These are phyloP conservation scores for Sympetrum striolatum DNA, from an alignment of 2,888 invertebrate species.

Conservation along the genomic window DNA sequence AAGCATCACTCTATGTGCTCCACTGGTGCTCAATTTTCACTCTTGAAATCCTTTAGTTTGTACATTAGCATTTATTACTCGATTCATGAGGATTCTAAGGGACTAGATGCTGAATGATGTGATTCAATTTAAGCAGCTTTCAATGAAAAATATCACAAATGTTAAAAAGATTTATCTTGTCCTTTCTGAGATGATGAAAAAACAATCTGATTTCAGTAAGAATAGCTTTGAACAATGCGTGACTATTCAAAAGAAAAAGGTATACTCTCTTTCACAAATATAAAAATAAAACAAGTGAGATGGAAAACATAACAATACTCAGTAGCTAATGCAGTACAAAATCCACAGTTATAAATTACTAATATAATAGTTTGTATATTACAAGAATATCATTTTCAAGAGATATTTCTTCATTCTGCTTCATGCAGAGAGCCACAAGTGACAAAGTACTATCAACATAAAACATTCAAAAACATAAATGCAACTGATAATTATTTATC, in stretches of 20 bases:
- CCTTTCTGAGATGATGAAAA: conserved; percentile 17
- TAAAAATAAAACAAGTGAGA: conserved; percentile 42
- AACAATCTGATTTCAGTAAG: conserved; percentile 15
- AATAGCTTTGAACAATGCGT: conserved; percentile 13
- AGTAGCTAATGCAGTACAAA: conserved; percentile 41
- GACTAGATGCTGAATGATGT: conserved; percentile 34
- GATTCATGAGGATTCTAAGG: conserved; percentile 26
- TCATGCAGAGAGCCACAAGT: conserved; percentile 35
- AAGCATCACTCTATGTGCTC: conserved; percentile 41
- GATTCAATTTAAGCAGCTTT: conserved; percentile 31
- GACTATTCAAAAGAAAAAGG: conserved; percentile 26
- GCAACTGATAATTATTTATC: conserved; percentile 33
- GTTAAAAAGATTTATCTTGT: conserved; percentile 18
- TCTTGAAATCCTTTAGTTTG: conserved; percentile 28
- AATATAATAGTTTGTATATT: conserved; percentile 37
- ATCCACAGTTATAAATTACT: conserved; percentile 42
- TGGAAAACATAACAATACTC: conserved; percentile 42
- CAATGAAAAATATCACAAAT: conserved; percentile 41
- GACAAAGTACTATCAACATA: conserved; percentile 31
- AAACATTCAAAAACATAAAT: conserved; percentile 38
- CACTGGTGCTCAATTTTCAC: conserved; percentile 40
- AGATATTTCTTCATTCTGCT: conserved; percentile 39
- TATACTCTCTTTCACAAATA: conserved; percentile 21
- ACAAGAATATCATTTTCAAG: conserved; percentile 44
- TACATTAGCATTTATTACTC: conserved; percentile 31